phyloP scores from a whole-genome alignment of 2,797 vertebrate species.

The Microctenopoma steveboyesi region DNA sequence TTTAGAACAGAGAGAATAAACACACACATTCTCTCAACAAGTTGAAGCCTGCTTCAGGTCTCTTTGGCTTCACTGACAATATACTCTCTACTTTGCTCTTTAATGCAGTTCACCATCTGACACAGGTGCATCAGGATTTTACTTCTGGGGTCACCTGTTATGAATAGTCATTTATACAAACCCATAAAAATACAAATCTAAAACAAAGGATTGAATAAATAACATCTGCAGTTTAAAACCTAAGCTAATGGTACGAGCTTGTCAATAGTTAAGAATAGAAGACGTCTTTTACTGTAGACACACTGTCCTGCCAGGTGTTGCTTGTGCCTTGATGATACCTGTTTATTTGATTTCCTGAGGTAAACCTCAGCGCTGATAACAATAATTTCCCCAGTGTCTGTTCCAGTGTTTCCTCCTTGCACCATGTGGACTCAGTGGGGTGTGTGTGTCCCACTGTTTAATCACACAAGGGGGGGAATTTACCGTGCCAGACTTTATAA shows the following conservation, averaged over 20 bases:
- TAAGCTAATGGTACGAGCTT: not conserved
- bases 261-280: not conserved
- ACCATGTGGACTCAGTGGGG: conserved; percentile 27
- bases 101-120: conserved; percentile 32
- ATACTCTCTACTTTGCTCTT: conserved; percentile 26
- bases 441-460: conserved; percentile 52
- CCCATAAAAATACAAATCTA: not conserved
- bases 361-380: conserved; percentile 57
- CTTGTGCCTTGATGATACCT: conserved; percentile 54
- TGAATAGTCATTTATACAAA: not conserved
- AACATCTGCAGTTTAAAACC: not conserved
- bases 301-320: conserved; percentile 53
- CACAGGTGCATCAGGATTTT: conserved; percentile 16
- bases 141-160: conserved; percentile 24
- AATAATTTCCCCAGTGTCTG: conserved; percentile 65
- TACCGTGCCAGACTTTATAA: conserved; percentile 56
- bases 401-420: conserved; percentile 46
- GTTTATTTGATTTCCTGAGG: conserved; percentile 71
- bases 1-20: conserved; percentile 25
- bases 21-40: conserved; percentile 64
- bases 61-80: conserved; percentile 45
- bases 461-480: conserved; percentile 36
- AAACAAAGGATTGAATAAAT: not conserved
- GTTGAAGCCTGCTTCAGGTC: conserved; percentile 69
- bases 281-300: conserved; percentile 19